Base-by-base conservation (phyloP, 2,888 invertebrate genomes). In the Hirtodrosophila trivittata region DNA sequence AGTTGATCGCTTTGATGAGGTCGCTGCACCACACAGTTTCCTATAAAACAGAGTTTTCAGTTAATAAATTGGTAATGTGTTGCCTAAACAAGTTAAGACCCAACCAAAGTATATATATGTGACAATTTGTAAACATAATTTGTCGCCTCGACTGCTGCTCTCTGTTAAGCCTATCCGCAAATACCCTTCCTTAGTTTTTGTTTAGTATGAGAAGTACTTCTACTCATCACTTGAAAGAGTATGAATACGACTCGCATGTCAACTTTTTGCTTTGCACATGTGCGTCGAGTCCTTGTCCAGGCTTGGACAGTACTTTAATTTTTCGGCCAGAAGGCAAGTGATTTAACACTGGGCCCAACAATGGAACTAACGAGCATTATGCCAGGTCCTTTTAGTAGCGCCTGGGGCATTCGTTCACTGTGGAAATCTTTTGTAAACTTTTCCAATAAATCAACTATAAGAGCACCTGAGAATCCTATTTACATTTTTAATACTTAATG, bases 1-100 rank as follows among this genome's bases (percentile, higher is more conserved):
- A 95, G 94, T 91, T 97, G 96, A 90, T 95, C 95, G 69, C 95
- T 94, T 86, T 95, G 95, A 87, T 95, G 95, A 33, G 95, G 95
- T 75, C 96, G 94, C 91, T 96, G 95, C 45, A 96, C 95, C 50
- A 95, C 94, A 89, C 97, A 97, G 87, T 94, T 96, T 89, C 93
- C 95, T 95, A 32, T 1, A 18, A 32, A 35, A 16, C 0, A 14
- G 18, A 14, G 13, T 35, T 13, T 13, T 37, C 14, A 37, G 10
- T 21, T 2, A 21, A 32, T 16, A 25, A 25, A 14, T 41, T 28
- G 1, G 8, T 13, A 12, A 21, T 12, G 13, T 14, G 8, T 35
- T 35, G 4, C 2, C 2, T 21, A 21, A 21, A 21, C 18, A 21
- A 21, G 2, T 21, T 2, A n/a, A 32, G 5, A 21, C 3, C 5